phyloP scores from a whole-genome alignment of 2,888 invertebrate genomes.

The Drosophila neotestacea region DNA sequence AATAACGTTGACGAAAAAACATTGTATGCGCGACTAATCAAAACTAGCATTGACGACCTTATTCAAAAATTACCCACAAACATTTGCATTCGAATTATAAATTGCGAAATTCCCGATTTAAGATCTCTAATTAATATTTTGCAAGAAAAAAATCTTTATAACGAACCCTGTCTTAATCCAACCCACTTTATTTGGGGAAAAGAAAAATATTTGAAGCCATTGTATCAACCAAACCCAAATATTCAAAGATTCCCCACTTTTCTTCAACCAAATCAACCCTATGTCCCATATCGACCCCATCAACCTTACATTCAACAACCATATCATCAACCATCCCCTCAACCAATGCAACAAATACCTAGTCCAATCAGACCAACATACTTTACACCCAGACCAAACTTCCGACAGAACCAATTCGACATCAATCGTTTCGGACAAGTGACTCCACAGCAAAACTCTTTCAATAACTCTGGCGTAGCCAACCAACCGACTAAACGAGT shows the following conservation, averaged over 20 bases:
- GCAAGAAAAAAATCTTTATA: not conserved
- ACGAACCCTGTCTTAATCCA: not conserved
- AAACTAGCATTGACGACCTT: not conserved
- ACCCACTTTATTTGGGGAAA: not conserved
- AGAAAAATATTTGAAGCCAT: conserved; percentile 2
- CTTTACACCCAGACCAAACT: not conserved
- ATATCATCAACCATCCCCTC: conserved; percentile 1
- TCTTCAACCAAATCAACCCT: too few relatives aligned
- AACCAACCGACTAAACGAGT: not conserved
- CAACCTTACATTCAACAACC: not conserved
- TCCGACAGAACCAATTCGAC: not conserved
- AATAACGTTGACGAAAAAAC: not conserved
- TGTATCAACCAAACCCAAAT: not conserved
- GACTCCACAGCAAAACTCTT: not conserved
- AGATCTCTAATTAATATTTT: not conserved
- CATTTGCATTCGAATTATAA: too few relatives aligned
- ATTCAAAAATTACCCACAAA: not conserved
- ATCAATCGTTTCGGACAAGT: too few relatives aligned
- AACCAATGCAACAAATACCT: not conserved
- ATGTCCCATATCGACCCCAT: too few relatives aligned
- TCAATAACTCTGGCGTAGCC: not conserved
- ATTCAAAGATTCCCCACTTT: not conserved
- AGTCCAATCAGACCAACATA: not conserved
- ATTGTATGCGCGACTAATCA: not conserved
- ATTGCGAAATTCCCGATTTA: not conserved